Conservation (phyloP, 1,140 invertebrate species). For the Monomorium pharaonis region DNA sequence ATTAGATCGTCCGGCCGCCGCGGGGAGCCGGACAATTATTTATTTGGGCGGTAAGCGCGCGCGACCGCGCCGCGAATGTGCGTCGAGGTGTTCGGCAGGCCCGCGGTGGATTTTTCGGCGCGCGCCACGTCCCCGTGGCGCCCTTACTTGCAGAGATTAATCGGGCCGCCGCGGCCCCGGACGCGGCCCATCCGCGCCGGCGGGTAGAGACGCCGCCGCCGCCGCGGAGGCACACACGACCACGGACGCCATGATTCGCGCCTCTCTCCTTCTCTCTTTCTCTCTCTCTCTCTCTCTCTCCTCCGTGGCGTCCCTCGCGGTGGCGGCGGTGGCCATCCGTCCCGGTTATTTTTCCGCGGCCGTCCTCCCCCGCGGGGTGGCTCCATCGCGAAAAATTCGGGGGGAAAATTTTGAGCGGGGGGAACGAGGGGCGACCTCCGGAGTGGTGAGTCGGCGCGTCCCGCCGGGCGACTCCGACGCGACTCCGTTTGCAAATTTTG, state of each 20-base stretch:
- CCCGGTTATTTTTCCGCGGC: background rate
- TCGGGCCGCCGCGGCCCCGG: too few relatives aligned
- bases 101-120: background rate
- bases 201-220: background rate
- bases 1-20: background rate
- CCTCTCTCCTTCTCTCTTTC: slow-evolving; percentile 11
- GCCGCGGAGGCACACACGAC: background rate
- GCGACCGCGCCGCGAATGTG: background rate
- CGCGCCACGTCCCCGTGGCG: background rate
- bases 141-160: slow-evolving; percentile 48
- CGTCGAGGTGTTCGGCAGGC: background rate
- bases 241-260: slow-evolving; percentile 51
- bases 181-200: background rate
- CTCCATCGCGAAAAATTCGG: background rate
- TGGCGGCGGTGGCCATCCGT: background rate
- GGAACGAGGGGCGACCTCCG: background rate
- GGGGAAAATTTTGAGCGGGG: too few relatives aligned
- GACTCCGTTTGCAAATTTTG: slow-evolving; percentile 58
- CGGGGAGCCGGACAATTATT: background rate
- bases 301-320: slow-evolving; percentile 23
- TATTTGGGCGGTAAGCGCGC: slow-evolving; percentile 20
- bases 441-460: background rate
- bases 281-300: background rate
- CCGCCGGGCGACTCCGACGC: background rate
- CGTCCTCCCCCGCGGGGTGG: background rate